Evolutionary conservation across 2,113 vertebrate species (phyloP).

Genomic region (Antidorcas marsupialis): DNA sequence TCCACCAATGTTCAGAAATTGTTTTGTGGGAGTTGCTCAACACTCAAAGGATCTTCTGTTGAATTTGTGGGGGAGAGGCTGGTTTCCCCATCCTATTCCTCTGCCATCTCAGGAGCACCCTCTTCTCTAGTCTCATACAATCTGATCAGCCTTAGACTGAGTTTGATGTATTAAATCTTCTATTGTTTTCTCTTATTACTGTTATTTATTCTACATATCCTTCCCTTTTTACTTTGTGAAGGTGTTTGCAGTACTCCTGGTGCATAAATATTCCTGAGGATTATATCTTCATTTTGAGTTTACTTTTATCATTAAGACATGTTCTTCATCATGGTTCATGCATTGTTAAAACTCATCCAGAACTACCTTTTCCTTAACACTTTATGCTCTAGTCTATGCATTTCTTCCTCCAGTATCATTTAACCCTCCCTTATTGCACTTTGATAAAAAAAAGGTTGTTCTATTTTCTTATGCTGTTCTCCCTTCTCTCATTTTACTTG

Average conservation of each 20-base stretch:
- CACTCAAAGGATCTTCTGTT: neutral
- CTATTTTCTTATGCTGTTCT: neutral
- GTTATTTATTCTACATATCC: neutral
- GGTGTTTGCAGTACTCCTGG: neutral
- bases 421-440: neutral
- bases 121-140: neutral
- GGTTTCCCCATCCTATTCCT: neutral
- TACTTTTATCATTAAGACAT: neutral
- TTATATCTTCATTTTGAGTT: neutral
- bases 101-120: neutral
- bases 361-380: neutral
- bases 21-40: neutral
- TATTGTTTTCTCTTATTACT: neutral
- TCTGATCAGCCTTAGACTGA: neutral
- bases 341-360: neutral
- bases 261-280: neutral
- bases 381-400: neutral
- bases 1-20: neutral
- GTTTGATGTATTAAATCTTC: neutral
- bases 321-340: neutral
- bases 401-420: neutral
- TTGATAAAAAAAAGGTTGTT: neutral
- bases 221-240: neutral
- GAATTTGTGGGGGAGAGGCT: neutral
- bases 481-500: neutral